Evolutionary conservation across 1,140 invertebrate species (phyloP), one percentile per base, ranked within the genome.

Genomic region (Linepithema humile): DNA sequence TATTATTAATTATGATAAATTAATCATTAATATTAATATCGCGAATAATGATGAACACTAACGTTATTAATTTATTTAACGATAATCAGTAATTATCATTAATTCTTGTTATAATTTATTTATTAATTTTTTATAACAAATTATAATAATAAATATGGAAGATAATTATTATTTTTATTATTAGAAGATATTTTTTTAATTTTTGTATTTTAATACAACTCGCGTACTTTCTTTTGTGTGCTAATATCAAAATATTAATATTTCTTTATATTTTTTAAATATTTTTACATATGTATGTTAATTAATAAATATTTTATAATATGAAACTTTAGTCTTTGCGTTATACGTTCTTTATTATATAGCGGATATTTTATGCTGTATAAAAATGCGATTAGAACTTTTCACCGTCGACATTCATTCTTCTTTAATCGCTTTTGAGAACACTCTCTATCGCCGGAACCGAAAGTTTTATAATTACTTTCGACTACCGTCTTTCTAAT

Each of bases 351-450:
- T 67, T 15, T 26, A 62, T 48, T 15, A 2, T 45, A 67, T 2
- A 40, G 5, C 5, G 12, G 15, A 43, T 45, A 62, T 38, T 62
- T 6, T 48, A 10, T 48, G 20, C 1, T 45, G 26, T 9, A 26
- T 32, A 38, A 70, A 67, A 69, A 23, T 0, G 0, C 15, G 23
- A 78, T 69, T 17, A 17, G n/a, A 40, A 3, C 12, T 53, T 53
- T 40, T 67, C 23, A 10, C 26, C 10, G 12, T 12, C 15, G 6
- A 29, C 3, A 3, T 78, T 40, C 17, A 70, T 70, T 40, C 23
- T 69, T 40, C 5, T 40, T n/a, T 80, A 69, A 80, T 43, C 60
- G 10, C 15, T 77, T 9, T 77, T 77, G 67, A 50, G 35, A 75
- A 75, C 3, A 62, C 29, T 29, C 15, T 3, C n/a, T n/a, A n/a